Base-by-base conservation (phyloP, 2,888 invertebrate species). In the Drosophila anomelani region DNA sequence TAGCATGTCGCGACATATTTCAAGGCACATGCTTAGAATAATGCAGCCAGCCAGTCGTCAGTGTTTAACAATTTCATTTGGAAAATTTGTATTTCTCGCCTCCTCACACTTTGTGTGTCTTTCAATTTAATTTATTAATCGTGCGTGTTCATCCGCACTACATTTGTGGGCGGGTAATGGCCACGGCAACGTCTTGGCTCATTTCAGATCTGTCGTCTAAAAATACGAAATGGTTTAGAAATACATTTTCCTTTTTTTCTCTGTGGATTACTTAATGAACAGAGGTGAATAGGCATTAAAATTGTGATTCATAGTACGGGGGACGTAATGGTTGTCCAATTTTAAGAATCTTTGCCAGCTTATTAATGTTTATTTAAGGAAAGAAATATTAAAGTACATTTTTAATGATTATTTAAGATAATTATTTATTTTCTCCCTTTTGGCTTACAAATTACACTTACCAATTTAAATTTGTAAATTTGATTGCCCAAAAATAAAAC, bases 111-210 rank as follows among this genome's bases (percentile, higher is more conserved):
- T 76, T 77, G 77, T 82, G 85, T 86, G 82, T 81, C 87, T 84
- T 90, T 83, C 74, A 86, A 86, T 86, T 88, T 90, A 86, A 90
- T 87, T 89, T 87, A 87, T 90, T 90, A 90, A 89, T 90, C 90
- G 89, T 85, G 89, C 90, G 85, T 88, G 78, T 73, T 76, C 75
- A 56, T 63, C 51, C 74, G 73, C 59, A 64, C 79, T 58, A 83
- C 71, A 88, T 78, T 86, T 87, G 88, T 85, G 88, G 85, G 89
- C 75, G 82, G 67, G 58, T 59, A 60, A 74, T 74, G 76, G 60
- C 70, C 36, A 43, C 55, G 58, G 61, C 60, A 51, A 17, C 51
- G 53, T 60, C 61, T 51, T 56, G 70, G 56, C 77, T 70, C 77
- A 76, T 70, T 74, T 74, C 71, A 29, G 38, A 76, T 57, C 56